phyloP scores from a whole-genome alignment of 2,113 vertebrate genomes.

The Heterotis niloticus region DNA sequence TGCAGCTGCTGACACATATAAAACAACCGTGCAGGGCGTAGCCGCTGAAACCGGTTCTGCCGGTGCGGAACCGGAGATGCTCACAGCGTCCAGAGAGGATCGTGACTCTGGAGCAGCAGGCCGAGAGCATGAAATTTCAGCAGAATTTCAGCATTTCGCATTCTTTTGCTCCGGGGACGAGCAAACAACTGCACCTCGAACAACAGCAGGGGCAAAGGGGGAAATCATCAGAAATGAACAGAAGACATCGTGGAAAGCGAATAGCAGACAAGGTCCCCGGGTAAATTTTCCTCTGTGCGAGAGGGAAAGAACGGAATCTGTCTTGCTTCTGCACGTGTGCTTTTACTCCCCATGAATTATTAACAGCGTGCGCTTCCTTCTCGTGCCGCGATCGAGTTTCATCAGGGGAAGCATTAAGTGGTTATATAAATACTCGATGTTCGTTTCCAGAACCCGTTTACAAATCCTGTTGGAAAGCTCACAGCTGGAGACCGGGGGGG shows the following conservation, averaged over 20 bases:
- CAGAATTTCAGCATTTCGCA: not conserved
- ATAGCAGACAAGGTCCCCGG: too few relatives aligned
- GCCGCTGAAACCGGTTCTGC: too few relatives aligned
- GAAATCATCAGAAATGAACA: not conserved
- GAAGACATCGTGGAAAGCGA: not conserved
- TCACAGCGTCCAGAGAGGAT: too few relatives aligned
- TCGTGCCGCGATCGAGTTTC: not conserved
- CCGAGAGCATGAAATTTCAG: not conserved
- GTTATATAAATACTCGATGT: constrained; percentile 18
- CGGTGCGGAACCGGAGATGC: too few relatives aligned
- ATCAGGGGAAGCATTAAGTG: constrained; percentile 8
- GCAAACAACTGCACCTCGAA: too few relatives aligned
- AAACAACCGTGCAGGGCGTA: too few relatives aligned
- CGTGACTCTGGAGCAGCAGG: too few relatives aligned
- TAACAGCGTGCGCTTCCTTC: constrained; percentile 5
- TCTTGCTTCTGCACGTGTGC: not conserved
- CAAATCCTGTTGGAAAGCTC: not conserved
- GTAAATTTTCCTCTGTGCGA: not conserved
- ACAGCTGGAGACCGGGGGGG: not conserved
- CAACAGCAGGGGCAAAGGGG: not conserved
- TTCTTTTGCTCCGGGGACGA: too few relatives aligned
- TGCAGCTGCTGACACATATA: not conserved
- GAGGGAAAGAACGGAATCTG: not conserved
- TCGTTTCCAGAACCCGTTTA: constrained; percentile 1
- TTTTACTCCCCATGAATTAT: constrained; percentile 20